Base-by-base conservation (phyloP, 2,113 vertebrate genomes). In the Prinia subflava region DNA sequence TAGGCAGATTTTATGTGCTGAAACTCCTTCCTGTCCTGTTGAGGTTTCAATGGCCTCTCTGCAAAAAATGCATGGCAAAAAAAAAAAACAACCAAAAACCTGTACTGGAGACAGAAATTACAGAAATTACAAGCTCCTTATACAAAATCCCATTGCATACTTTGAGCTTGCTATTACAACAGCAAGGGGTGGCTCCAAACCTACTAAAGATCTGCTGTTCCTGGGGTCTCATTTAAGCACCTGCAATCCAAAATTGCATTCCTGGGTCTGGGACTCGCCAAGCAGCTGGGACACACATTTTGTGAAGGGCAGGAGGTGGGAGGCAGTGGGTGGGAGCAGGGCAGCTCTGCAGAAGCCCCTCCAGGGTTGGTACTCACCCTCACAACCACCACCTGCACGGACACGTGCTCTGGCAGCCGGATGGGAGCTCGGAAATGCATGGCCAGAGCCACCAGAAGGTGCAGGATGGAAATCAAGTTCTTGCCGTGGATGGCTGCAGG, bases 381-480 rank as follows among this genome's bases (percentile, higher is more conserved):
- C 11, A 99, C 98, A 3, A 99, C 98, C 69, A 99, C 98, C 97
- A 99, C 98, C 41, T 99, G 98, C 28, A 99, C 98, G 0, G 99
- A 98, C 25, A 99, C 99, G 0, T 99, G 99, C 60, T 99, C 99
- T 0, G 99, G 99, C 59, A 99, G 98, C 28, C 99, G 98, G 95
- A 99, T 99, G 25, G 99, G 98, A 41, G 99, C 99, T 93, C 98
- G 97, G 97, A 99, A 99, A 96, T 99, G 99, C 97, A 98, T 98
- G 7, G 99, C 98, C 64, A 99, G 94, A 6, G 99, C 97, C 62
- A 99, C 98, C 67, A 99, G 98, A 24, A 99, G 98, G 62, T 98
- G 98, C 7, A 99, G 97, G 11, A 99, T 99, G 83, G 99, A 96
- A 85, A 99, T 98, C 95, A 99, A 97, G 92, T 98, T 99, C 98